Conservation (phyloP, 2,888 invertebrate genomes). For the Sthenelais limicola region DNA sequence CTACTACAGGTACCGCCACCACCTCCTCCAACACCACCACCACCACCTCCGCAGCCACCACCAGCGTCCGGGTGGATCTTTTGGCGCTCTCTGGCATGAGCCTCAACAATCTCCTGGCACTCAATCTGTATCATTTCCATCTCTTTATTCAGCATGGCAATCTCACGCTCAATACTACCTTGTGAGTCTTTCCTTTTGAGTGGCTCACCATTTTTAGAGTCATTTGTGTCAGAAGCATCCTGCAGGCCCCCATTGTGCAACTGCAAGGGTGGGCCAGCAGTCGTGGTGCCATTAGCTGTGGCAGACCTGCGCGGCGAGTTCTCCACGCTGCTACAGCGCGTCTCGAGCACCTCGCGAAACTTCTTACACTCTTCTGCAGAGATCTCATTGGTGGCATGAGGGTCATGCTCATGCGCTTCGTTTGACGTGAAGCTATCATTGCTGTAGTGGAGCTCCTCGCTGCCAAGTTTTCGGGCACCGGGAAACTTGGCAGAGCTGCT, state of each 20-base stretch:
- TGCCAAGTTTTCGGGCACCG: slow-evolving; percentile 54
- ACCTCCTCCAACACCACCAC: slow-evolving; percentile 42
- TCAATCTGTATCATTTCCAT: slow-evolving; percentile 78
- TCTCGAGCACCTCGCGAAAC: slow-evolving; percentile 65
- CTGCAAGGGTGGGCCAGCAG: neutral
- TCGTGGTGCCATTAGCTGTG: slow-evolving; percentile 1
- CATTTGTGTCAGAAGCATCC: neutral
- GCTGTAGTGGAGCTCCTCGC: slow-evolving; percentile 69
- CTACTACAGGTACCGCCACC: neutral
- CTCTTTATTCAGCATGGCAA: slow-evolving; percentile 76
- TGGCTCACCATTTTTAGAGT: neutral
- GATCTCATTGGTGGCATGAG: slow-evolving; percentile 57
- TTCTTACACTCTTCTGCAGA: slow-evolving; percentile 63
- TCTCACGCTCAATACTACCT: slow-evolving; percentile 74
- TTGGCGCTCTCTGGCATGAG: slow-evolving; percentile 63
- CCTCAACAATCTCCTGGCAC: slow-evolving; percentile 73
- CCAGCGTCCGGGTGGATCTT: slow-evolving; percentile 48
- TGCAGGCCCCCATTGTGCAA: neutral
- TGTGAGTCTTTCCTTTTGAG: slow-evolving; percentile 60
- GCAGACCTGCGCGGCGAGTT: slow-evolving; percentile 43
- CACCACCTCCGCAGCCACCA: slow-evolving; percentile 34
- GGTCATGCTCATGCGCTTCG: slow-evolving; percentile 53
- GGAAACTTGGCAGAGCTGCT: slow-evolving; percentile 39
- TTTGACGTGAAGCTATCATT: slow-evolving; percentile 66
- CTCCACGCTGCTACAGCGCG: slow-evolving; percentile 56